A percentile compares a stretch with the other conserved stretches of the same genome.
Evolutionary conservation across 2,797 vertebrate species (phyloP).

Genomic region (Sus cebifrons): DNA sequence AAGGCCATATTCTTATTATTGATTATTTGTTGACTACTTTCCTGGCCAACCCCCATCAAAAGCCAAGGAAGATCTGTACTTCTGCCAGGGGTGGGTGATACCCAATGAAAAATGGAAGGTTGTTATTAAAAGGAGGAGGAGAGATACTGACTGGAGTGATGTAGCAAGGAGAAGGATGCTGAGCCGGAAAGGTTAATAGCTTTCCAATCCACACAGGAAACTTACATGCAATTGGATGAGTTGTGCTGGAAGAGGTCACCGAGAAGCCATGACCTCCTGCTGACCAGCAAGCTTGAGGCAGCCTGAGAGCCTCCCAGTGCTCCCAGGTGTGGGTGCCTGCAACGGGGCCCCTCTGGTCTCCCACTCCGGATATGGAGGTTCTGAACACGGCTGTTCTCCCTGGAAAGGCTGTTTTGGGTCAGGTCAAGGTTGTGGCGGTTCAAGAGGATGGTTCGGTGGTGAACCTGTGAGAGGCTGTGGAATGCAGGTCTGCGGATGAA

Average conservation of each 20-base stretch:
- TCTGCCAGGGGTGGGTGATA: background rate
- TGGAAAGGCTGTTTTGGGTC: slow-evolving; percentile 6
- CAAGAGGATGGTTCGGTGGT: background rate
- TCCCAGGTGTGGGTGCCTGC: fast-evolving
- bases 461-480: background rate
- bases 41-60: background rate
- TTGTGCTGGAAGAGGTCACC: background rate
- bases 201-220: background rate
- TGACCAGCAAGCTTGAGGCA: background rate
- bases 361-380: slow-evolving; percentile 89
- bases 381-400: slow-evolving; percentile 92
- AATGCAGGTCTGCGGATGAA: background rate
- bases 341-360: fast-evolving
- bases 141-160: background rate
- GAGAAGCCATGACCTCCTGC: background rate
- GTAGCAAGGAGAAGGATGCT: background rate
- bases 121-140: background rate
- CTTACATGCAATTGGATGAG: background rate
- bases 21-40: background rate
- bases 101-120: background rate
- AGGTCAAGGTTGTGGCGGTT: background rate
- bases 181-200: background rate
- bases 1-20: background rate
- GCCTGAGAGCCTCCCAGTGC: too few species aligned
- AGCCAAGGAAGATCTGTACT: background rate